These are phyloP conservation scores for Tenthredo scrophulariae DNA, from an alignment of 2,888 invertebrate genomes.

Conservation along the genomic window DNA sequence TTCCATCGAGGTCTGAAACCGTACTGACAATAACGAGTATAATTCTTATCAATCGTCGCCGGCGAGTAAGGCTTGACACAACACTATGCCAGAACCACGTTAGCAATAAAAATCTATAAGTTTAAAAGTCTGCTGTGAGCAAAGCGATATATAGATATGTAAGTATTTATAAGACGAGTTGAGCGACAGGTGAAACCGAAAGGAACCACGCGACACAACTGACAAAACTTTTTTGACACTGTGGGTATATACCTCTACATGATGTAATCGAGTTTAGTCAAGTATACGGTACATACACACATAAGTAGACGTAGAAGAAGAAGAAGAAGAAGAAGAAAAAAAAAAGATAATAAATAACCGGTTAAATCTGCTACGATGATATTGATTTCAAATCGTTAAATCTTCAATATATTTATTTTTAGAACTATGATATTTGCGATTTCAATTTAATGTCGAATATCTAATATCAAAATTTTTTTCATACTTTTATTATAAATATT, in stretches of 20 bases:
- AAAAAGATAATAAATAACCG: not conserved
- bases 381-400: not conserved
- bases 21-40: conserved; percentile 28
- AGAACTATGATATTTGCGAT: too few relatives aligned
- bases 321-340: not conserved
- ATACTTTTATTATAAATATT: too few relatives aligned
- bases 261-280: not conserved
- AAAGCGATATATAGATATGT: not conserved
- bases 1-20: conserved; percentile 10
- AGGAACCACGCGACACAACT: not conserved
- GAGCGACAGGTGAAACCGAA: conserved; percentile 21
- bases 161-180: not conserved
- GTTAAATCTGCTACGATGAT: not conserved
- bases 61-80: conserved; percentile 7
- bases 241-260: not conserved
- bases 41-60: conserved; percentile 32
- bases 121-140: not conserved
- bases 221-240: not conserved
- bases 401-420: not conserved
- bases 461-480: not conserved
- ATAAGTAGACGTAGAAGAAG: not conserved
- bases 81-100: not conserved
- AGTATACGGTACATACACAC: not conserved
- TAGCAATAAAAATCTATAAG: conserved; percentile 6
- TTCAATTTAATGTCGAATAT: not conserved